Evolutionary conservation across 2,113 vertebrate genomes (phyloP).

Genomic region (Chaetura pelagica): DNA sequence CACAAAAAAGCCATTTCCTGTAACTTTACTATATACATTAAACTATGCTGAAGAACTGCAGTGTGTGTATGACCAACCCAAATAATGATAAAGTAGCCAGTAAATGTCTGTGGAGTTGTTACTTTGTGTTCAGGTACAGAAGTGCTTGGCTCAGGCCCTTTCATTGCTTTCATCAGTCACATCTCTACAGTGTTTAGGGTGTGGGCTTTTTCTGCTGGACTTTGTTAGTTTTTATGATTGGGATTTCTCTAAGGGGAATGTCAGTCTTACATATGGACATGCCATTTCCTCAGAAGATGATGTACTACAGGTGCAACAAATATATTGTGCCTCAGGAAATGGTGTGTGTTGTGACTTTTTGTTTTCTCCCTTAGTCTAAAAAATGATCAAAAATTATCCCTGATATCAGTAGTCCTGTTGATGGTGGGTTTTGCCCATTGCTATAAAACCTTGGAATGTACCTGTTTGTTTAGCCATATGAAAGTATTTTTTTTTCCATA

Average conservation of each 20-base stretch:
- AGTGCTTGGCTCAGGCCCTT: neutral
- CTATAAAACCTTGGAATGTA: neutral
- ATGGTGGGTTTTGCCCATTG: neutral
- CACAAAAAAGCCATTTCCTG: neutral
- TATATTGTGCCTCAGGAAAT: neutral
- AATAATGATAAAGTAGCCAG: neutral
- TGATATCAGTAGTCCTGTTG: neutral
- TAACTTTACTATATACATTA: neutral
- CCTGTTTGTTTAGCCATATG: neutral
- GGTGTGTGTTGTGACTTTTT: neutral
- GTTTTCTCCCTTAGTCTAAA: neutral
- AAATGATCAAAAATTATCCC: neutral
- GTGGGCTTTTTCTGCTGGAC: neutral
- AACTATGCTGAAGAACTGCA: neutral
- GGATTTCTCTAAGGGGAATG: neutral
- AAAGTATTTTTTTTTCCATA: neutral
- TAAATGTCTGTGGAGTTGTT: neutral
- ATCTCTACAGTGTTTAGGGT: neutral
- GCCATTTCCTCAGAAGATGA: neutral
- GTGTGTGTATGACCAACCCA: neutral
- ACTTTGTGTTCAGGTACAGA: neutral
- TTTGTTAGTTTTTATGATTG: neutral
- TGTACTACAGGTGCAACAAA: neutral
- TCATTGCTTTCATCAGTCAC: neutral
- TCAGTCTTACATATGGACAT: neutral